Evolutionary conservation across 2,888 invertebrate species (phyloP), one percentile per base, ranked within the genome.

Genomic region (Nebria brevicollis): DNA sequence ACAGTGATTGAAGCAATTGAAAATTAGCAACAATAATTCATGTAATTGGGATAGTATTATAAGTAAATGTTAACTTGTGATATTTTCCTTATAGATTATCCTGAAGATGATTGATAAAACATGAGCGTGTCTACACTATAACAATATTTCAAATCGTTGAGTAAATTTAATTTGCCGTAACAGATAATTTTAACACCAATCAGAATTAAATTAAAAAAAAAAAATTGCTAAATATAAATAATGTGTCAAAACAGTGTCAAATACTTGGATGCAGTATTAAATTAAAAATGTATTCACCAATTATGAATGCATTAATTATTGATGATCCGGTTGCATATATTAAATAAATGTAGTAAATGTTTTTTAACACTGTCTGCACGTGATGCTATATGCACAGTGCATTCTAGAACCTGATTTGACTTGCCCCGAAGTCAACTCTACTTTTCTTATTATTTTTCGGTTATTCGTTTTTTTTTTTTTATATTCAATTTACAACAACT

Each of bases 401-500:
- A 34, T 25, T 26, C 7, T 20, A 26, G 70, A 70, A 70, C 70
- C 70, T 70, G 70, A 25, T 70, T 11, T 15, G 26, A 70, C 70
- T 34, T 70, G 70, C 26, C 26, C 26, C 70, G 25, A 70, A 25
- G 70, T 70, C 70, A 80, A 72, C 15, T 80, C 42, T 34, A 34
- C 34, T 34, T 66, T 76, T 25, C 54, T 75, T 34, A 34, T 66
- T 80, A 68, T 75, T 80, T 80, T 75, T n/a, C 72, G 43, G 42
- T 68, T 10, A 25, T 20, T 4, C 26, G 6, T 25, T 68, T 68
- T 26, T 41, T 41, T 73, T 80, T 80, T 80, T 68, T 72, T 66
- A 75, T 80, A 80, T 80, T 80, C 70, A 80, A 80, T 80, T 80
- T 80, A 75, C 54, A 75, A 80, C 74, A 80, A 80, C 70, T 68